A percentile compares a stretch with the other conserved stretches of the same genome.
phyloP scores from a whole-genome alignment of 2,888 invertebrate genomes.

The Automeris io region DNA sequence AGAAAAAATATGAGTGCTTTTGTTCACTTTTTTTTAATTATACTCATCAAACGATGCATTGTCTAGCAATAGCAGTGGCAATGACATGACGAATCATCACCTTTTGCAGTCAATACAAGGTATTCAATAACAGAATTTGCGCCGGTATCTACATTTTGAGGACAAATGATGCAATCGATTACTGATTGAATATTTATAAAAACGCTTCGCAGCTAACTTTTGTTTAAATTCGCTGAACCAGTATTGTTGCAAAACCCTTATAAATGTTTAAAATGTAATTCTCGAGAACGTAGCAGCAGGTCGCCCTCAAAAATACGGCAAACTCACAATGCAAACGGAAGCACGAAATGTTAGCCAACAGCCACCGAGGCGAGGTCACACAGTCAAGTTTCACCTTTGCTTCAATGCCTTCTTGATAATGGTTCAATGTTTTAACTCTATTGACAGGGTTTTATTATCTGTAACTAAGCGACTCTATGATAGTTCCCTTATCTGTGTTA shows the following conservation, averaged over 20 bases:
- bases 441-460: too few relatives aligned
- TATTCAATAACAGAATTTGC: too few relatives aligned
- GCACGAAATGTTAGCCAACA: slow-evolving; percentile 57
- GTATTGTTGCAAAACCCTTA: not conserved
- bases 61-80: too few relatives aligned
- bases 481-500: too few relatives aligned
- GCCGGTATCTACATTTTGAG: not conserved
- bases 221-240: not conserved
- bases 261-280: slow-evolving; percentile 4
- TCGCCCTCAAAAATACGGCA: slow-evolving; percentile 14
- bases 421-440: too few relatives aligned
- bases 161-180: not conserved
- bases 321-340: slow-evolving; percentile 48
- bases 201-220: not conserved
- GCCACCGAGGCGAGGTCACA: slow-evolving; percentile 50
- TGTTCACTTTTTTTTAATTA: too few relatives aligned
- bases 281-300: slow-evolving; percentile 12
- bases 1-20: too few relatives aligned
- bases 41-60: too few relatives aligned
- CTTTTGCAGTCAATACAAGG: too few relatives aligned
- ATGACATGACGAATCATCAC: too few relatives aligned
- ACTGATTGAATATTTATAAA: not conserved
- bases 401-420: slow-evolving; percentile 37
- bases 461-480: too few relatives aligned
- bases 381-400: slow-evolving; percentile 56